Percentiles rank a stretch among this genome's conserved stretches.
phyloP scores from a whole-genome alignment of 2,797 vertebrate species.

The Limosa lapponica region DNA sequence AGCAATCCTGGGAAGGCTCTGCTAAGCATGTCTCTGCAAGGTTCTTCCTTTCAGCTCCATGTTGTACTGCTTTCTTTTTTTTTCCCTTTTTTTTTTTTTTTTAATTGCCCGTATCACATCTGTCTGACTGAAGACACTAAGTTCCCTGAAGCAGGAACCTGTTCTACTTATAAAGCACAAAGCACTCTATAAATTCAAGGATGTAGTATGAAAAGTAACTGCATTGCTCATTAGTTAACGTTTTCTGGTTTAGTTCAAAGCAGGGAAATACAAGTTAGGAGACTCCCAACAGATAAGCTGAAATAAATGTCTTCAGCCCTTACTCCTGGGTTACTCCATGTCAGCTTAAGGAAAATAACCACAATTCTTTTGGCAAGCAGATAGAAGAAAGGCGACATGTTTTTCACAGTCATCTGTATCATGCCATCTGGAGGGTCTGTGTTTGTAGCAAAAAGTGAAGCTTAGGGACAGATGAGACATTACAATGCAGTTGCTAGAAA shows the following conservation, averaged over 20 bases:
- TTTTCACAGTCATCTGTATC: not conserved
- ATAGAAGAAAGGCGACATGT: not conserved
- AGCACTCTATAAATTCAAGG: not conserved
- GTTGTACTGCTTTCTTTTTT: not conserved
- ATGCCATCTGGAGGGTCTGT: not conserved
- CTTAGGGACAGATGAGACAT: not conserved
- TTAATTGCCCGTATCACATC: not conserved
- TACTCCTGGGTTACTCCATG: not conserved
- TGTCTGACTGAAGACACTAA: not conserved
- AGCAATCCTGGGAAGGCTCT: not conserved
- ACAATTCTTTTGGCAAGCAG: not conserved
- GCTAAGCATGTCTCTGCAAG: conserved; percentile 17
- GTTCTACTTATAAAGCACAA: not conserved
- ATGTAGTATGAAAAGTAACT: not conserved
- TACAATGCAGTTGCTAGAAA: not conserved
- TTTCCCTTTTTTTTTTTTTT: not conserved
- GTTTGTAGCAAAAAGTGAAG: not conserved
- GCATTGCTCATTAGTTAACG: rapidly evolving
- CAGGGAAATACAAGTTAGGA: not conserved
- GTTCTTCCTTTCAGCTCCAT: not conserved
- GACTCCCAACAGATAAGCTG: not conserved
- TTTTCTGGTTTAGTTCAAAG: not conserved
- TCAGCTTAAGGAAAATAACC: not conserved
- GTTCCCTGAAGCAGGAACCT: not conserved
- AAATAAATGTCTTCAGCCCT: not conserved